Evolutionary conservation across 2,797 vertebrate genomes (phyloP).

Genomic region (Danio aesculapii): DNA sequence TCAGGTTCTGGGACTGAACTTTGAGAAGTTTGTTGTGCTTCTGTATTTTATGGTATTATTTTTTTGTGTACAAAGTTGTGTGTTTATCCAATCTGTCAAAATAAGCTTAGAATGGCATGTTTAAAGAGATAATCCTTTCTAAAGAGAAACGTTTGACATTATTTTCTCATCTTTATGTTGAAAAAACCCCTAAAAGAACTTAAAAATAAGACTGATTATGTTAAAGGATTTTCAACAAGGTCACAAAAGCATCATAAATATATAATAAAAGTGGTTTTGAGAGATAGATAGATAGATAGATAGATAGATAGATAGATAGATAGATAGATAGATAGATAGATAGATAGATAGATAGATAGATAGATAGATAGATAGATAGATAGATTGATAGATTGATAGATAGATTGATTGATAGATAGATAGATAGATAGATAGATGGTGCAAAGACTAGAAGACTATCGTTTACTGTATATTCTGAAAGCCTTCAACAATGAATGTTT

Average conservation of each 20-base stretch:
- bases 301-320: too few species aligned
- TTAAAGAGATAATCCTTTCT: not conserved
- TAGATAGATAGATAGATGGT: too few species aligned
- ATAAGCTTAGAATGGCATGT: not conserved
- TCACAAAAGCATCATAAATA: not conserved
- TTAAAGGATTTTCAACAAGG: not conserved
- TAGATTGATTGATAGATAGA: too few species aligned
- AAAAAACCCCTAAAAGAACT: too few species aligned
- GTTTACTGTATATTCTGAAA: not conserved
- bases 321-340: too few species aligned
- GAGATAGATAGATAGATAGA: too few species aligned
- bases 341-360: too few species aligned
- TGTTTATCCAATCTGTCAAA: not conserved
- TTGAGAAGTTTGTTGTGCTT: not conserved
- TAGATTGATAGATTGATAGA: too few species aligned
- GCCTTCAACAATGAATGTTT: not conserved
- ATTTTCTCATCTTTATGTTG: not conserved
- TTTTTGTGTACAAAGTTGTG: not conserved
- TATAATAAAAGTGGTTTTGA: not conserved
- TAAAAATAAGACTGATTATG: not conserved
- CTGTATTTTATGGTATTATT: not conserved
- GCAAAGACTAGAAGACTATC: not conserved
- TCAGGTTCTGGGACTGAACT: not conserved
- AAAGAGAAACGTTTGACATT: not conserved
- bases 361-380: too few species aligned